Evolutionary conservation across 2,888 invertebrate species (phyloP).

Genomic region (Xestia sexstrigata): DNA sequence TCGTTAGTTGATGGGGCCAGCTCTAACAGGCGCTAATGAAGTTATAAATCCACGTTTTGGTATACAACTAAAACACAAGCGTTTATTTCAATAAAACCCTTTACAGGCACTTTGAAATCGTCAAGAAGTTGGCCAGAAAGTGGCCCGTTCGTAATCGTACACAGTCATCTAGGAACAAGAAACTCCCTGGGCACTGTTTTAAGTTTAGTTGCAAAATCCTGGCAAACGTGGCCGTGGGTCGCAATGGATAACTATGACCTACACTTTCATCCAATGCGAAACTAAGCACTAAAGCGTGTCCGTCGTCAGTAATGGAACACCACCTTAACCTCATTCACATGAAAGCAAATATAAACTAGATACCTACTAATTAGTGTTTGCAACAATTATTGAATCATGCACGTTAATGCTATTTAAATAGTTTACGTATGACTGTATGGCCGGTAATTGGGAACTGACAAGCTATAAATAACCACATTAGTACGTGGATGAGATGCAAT

Average conservation of each 20-base stretch:
- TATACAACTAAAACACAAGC: neutral
- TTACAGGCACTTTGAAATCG: neutral
- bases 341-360: conserved; percentile 52
- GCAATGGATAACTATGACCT: neutral
- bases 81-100: neutral
- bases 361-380: conserved; percentile 55
- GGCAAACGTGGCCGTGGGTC: neutral
- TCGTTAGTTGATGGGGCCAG: neutral
- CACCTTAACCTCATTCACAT: conserved; percentile 23
- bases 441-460: conserved; percentile 31
- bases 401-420: conserved; percentile 42
- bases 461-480: conserved; percentile 35
- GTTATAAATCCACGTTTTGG: neutral
- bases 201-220: neutral
- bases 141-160: neutral
- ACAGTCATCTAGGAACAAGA: neutral
- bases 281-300: no score
- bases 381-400: conserved; percentile 49
- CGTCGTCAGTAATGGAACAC: neutral
- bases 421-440: conserved; percentile 18
- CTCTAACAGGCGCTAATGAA: neutral
- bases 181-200: neutral
- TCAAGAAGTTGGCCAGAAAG: neutral
- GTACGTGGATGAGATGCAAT: conserved; percentile 11
- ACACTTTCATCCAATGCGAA: neutral